phyloP scores from a whole-genome alignment of 2,888 invertebrate genomes.

The Lasiommata megera region DNA sequence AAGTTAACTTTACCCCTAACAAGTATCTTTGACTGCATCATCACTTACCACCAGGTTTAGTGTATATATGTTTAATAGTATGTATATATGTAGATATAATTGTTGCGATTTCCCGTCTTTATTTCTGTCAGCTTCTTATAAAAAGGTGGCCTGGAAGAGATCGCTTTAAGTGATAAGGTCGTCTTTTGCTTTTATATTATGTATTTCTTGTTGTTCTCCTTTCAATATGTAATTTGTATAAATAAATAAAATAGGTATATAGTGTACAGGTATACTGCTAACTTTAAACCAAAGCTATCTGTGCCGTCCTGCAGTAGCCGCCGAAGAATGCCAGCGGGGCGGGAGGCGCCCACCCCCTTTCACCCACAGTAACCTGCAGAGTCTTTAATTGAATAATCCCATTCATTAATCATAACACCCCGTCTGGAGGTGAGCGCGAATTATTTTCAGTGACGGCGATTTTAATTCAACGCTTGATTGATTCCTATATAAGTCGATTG shows the following conservation, averaged over 20 bases:
- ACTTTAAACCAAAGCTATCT: slow-evolving; percentile 30
- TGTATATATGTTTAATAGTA: too few species aligned
- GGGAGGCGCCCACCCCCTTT: slow-evolving; percentile 19
- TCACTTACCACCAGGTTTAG: too few species aligned
- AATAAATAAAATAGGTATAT: background rate
- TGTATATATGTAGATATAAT: too few species aligned
- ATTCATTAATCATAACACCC: slow-evolving; percentile 77
- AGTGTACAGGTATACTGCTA: background rate
- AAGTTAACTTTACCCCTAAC: too few species aligned
- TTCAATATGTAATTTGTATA: too few species aligned
- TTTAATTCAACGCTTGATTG: slow-evolving; percentile 33
- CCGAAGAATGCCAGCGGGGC: slow-evolving; percentile 39
- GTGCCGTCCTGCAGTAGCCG: slow-evolving; percentile 50
- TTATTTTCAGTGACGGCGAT: slow-evolving; percentile 62
- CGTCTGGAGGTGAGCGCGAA: slow-evolving; percentile 74
- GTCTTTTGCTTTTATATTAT: too few species aligned
- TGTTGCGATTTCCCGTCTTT: too few species aligned
- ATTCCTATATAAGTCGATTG: slow-evolving; percentile 24
- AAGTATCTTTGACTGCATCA: too few species aligned
- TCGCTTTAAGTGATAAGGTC: too few species aligned
- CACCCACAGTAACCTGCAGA: slow-evolving; percentile 63
- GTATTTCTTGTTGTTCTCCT: too few species aligned
- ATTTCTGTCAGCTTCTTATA: too few species aligned
- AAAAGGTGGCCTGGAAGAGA: too few species aligned
- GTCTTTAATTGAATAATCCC: slow-evolving; percentile 81